Base-by-base conservation (phyloP, 92 coral and sea anemone species). In the Chrysogorgia sp. region DNA sequence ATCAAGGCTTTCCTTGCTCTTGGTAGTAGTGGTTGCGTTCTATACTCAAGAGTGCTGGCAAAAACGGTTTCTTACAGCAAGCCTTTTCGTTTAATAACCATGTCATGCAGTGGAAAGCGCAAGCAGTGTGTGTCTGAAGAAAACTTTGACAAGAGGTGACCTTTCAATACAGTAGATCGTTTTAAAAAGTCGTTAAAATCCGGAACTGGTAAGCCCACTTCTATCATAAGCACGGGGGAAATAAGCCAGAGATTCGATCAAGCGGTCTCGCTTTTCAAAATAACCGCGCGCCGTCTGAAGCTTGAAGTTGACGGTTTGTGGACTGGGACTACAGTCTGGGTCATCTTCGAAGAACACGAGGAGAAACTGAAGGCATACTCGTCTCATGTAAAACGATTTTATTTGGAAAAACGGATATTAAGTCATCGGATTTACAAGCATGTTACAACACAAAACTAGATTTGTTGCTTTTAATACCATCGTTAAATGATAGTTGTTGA, bases 141-240 rank as follows among this genome's bases (percentile, higher is more conserved):
- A 71, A 71, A 71, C 17, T 47, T 71, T 34, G 77, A 71, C 25
- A 71, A 61, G 77, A 71, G 77, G 34, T 71, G 77, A 10, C 62
- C 77, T 50, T 71, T 52, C 45, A 71, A 34, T n/a, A 47, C 49
- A 37, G 29, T 71, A 22, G 61, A 71, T 52, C 63, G 23, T 49
- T 71, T 52, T 57, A 31, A 25, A 40, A 71, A 31, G n/a, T 71
- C 22, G 48, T 29, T 26, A 37, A 71, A 35, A 52, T 49, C 29
- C 31, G 34, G 26, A 1, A 43, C 43, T 30, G 61, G 60, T 5
- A 23, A 4, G 31, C 21, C 29, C 32, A 71, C 20, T 65, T 77
- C 80, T 29, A 81, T 77, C 71, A 83, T 53, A 13, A 45, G 40
- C 25, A 70, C 77, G 32, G 77, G 71, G 34, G 58, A 71, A 37